phyloP scores from a whole-genome alignment of 2,797 vertebrate species.

The Florisuga fusca region DNA sequence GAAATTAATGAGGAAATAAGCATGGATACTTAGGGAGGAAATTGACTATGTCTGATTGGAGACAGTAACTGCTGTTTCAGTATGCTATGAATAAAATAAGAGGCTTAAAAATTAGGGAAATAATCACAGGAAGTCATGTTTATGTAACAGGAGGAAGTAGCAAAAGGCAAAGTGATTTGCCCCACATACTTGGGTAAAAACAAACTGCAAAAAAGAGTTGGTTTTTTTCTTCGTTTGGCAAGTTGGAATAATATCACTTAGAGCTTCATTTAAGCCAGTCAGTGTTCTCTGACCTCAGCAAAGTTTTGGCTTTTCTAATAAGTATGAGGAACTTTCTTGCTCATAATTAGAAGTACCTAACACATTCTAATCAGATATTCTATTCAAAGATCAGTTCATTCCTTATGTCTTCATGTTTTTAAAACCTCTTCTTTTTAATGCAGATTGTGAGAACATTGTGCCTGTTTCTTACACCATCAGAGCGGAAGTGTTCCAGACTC shows the following conservation, averaged over 20 bases:
- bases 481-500: slow-evolving; percentile 94
- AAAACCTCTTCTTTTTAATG: slow-evolving; percentile 48
- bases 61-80: background rate
- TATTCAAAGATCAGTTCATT: background rate
- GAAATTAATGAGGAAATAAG: slow-evolving; percentile 18
- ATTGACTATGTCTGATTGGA: background rate
- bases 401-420: slow-evolving; percentile 2
- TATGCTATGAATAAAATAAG: background rate
- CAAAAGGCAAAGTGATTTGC: background rate
- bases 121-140: background rate
- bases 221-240: background rate
- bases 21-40: background rate
- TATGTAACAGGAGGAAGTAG: background rate
- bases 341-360: background rate
- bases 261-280: background rate
- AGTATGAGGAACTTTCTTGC: background rate
- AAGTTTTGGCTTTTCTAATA: background rate
- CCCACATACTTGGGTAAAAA: background rate
- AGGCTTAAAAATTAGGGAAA: background rate
- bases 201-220: background rate
- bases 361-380: background rate
- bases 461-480: slow-evolving; percentile 93
- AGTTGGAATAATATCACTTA: background rate
- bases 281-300: background rate
- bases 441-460: slow-evolving; percentile 96